Conservation (phyloP, 2,888 invertebrate genomes). For the Papilio elwesi region DNA sequence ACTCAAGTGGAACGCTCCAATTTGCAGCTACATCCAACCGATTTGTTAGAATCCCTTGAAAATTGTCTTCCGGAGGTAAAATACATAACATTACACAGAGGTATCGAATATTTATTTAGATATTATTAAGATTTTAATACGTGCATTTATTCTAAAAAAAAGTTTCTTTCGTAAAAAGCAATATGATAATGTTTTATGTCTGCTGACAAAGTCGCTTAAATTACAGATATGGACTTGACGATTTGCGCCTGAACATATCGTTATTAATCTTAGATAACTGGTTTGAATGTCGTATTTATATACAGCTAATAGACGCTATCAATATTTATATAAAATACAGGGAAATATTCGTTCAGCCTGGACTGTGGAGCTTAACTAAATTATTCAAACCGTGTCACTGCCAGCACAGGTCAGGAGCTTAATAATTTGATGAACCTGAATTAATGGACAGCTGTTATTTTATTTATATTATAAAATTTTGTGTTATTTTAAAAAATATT, state of each 20-base stretch:
- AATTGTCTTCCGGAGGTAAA: constrained; percentile 30
- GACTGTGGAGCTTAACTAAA: constrained; percentile 13
- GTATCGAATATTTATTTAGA: not conserved
- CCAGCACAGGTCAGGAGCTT: constrained; percentile 17
- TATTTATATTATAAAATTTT: not conserved
- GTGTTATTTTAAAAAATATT: not conserved
- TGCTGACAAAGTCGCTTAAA: too few species aligned
- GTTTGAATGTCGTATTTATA: too few species aligned
- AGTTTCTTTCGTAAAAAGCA: too few species aligned
- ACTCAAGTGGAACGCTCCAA: constrained; percentile 37
- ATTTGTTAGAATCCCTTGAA: constrained; percentile 38
- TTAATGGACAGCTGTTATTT: constrained; percentile 2
- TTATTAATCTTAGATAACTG: too few species aligned
- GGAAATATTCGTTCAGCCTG: constrained; percentile 13
- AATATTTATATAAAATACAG: not conserved
- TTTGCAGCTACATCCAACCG: constrained; percentile 39
- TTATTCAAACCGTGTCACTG: constrained; percentile 34
- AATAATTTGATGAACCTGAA: constrained; percentile 26
- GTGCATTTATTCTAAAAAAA: too few species aligned
- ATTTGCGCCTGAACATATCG: too few species aligned
- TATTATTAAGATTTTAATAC: not conserved
- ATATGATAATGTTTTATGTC: too few species aligned
- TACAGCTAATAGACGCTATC: not conserved
- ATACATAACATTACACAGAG: constrained; percentile 6
- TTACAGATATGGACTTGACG: too few species aligned